Evolutionary conservation across 35 echinoderm and acorn worm genomes (phyloP).

Genomic region (Amphiura filiformis): DNA sequence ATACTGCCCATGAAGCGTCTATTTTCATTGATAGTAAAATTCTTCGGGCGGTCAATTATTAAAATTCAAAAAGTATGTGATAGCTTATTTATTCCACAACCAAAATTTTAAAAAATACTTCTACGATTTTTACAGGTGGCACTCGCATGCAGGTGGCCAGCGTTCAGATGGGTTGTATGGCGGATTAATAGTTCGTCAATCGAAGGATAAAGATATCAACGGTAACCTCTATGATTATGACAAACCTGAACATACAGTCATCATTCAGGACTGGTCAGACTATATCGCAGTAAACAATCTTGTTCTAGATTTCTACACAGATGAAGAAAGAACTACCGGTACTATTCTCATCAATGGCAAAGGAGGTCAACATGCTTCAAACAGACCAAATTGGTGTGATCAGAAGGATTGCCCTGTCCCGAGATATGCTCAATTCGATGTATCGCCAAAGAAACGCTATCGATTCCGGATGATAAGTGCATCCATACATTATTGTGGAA

Average conservation of each 20-base stretch:
- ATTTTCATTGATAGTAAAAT: too few species aligned
- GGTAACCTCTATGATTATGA: conserved; percentile 61
- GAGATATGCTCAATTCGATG: background rate
- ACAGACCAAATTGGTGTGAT: background rate
- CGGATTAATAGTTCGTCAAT: conserved; percentile 65
- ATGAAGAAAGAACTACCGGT: conserved; percentile 70
- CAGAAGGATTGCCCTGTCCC: conserved; percentile 22
- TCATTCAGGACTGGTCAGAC: conserved; percentile 82
- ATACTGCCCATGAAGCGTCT: too few species aligned
- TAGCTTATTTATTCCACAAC: too few species aligned
- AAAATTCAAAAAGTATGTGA: too few species aligned
- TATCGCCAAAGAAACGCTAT: conserved; percentile 46
- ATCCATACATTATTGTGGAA: conserved; percentile 50
- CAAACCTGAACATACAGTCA: conserved; percentile 60
- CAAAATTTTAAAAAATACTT: too few species aligned
- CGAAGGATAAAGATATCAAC: conserved; percentile 33
- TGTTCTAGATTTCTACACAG: conserved; percentile 44
- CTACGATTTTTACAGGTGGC: too few species aligned
- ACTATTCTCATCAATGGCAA: conserved; percentile 90
- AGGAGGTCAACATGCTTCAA: conserved; percentile 28
- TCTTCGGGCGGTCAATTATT: too few species aligned
- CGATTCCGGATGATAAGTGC: conserved; percentile 78
- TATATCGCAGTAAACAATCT: conserved; percentile 58
- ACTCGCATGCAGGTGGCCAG: conserved; percentile 62
- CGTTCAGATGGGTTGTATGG: conserved; percentile 75